Evolutionary conservation across 1,140 invertebrate species (phyloP), one percentile per base, ranked within the genome.

Genomic region (Drosophila rufa): DNA sequence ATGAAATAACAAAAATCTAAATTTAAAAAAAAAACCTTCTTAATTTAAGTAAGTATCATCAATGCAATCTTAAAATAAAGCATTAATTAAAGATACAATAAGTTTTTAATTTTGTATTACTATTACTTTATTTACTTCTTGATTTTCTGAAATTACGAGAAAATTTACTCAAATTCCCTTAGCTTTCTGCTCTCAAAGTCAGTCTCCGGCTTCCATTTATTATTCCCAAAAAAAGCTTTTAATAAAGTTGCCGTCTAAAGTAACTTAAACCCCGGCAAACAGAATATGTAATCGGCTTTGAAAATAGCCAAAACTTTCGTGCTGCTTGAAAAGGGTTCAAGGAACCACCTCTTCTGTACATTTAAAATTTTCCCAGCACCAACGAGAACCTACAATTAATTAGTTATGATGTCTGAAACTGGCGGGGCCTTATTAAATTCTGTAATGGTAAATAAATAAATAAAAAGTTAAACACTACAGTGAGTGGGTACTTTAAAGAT

Each of bases 401-500:
- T 46, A 59, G 57, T 59, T 46, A 59, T 59, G 22, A 59, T 46
- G 40, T 46, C 40, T 4, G 19, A n/a, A 12, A 27, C 2, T 12
- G 19, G 5, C 38, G 8, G n/a, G 27, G 38, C n/a, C 25, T 30
- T 40, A 40, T 62, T 62, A 17, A 62, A 42, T 55, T 30, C 33
- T 30, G 40, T 42, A 9, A 55, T 42, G 22, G 19, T 42, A 55
- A 53, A 55, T 55, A 62, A 42, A 53, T 53, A 40, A 14, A 61
- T 25, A 9, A 22, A 50, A 50, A 30, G 27, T 17, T 15, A 43
- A 59, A 27, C 30, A 17, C 9, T n/a, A 1, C 2, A 4, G 6
- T 65, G 17, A 58, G 62, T 36, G 59, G 56, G 36, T 33, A 62
- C 38, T 65, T 61, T 25, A 33, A 7, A 71, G 51, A 71, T 71